These are phyloP conservation scores for mouse (Mus musculus) DNA, from an alignment of 2,113 vertebrate species.

Conservation along the genomic window DNA sequence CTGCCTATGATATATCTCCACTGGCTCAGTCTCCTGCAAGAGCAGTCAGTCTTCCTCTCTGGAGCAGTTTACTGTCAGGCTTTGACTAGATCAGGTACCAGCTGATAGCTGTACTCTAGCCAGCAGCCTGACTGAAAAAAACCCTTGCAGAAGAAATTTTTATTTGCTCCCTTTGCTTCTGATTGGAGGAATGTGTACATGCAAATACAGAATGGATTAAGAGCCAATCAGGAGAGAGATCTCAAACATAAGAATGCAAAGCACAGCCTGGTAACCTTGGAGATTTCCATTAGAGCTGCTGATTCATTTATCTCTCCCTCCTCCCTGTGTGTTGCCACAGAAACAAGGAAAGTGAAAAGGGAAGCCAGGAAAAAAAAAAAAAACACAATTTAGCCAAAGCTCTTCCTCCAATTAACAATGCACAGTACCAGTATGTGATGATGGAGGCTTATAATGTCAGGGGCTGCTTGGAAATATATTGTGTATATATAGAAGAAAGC, in stretches of 20 bases:
- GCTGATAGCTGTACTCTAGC: not conserved
- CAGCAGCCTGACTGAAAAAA: not conserved
- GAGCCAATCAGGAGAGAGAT: not conserved
- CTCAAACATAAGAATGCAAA: not conserved
- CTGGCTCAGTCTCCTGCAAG: not conserved
- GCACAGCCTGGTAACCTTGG: not conserved
- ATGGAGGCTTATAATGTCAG: fast-evolving
- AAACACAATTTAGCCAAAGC: not conserved
- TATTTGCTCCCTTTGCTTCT: not conserved
- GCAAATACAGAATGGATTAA: not conserved
- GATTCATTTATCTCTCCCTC: not conserved
- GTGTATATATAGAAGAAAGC: not conserved
- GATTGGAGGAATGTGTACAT: not conserved
- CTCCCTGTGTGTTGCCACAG: not conserved
- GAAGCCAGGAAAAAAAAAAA: not conserved
- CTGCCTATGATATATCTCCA: not conserved
- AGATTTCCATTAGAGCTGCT: not conserved
- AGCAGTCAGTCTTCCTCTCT: not conserved
- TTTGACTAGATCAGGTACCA: not conserved
- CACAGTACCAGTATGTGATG: not conserved
- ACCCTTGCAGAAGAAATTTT: not conserved
- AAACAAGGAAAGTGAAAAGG: no score
- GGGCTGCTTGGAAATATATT: not conserved
- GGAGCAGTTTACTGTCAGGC: not conserved
- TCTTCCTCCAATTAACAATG: not conserved